phyloP scores from a whole-genome alignment of 1,140 invertebrate genomes.

The fruit fly (Drosophila melanogaster) region DNA sequence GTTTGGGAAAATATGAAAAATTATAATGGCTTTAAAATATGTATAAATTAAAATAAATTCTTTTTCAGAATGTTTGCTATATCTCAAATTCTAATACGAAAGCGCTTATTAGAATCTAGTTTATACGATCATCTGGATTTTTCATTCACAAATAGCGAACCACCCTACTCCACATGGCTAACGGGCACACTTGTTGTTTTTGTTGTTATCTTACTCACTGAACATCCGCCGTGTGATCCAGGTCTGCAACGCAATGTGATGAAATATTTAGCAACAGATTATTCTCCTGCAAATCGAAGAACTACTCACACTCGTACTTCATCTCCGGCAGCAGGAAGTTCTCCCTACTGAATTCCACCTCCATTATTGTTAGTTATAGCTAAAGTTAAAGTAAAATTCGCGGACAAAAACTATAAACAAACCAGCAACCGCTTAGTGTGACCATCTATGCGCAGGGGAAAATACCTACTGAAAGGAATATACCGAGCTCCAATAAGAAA shows the following conservation, averaged over 20 bases:
- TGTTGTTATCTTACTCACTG: constrained; percentile 92
- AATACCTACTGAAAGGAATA: not conserved
- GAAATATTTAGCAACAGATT: constrained; percentile 42
- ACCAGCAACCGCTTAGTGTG: constrained; percentile 1
- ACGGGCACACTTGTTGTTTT: not conserved
- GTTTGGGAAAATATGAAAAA: too few species aligned
- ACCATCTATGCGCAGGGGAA: not conserved
- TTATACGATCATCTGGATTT: not conserved
- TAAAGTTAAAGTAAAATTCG: not conserved
- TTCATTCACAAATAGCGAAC: constrained; percentile 1
- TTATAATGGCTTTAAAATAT: too few species aligned
- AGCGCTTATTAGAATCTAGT: not conserved
- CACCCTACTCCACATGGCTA: constrained; percentile 12
- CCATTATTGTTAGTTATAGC: constrained; percentile 49
- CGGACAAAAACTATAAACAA: constrained; percentile 36
- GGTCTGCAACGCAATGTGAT: constrained; percentile 88
- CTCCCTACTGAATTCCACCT: constrained; percentile 80
- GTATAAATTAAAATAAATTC: too few species aligned
- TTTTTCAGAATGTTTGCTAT: too few species aligned
- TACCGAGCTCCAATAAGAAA: not conserved
- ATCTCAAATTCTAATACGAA: not conserved
- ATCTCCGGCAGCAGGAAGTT: constrained; percentile 75
- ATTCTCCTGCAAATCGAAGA: not conserved
- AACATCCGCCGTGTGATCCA: constrained; percentile 98
- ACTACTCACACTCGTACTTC: constrained; percentile 84